Evolutionary conservation across 1,140 invertebrate species (phyloP).

Genomic region (Rhizoglyphus robini): DNA sequence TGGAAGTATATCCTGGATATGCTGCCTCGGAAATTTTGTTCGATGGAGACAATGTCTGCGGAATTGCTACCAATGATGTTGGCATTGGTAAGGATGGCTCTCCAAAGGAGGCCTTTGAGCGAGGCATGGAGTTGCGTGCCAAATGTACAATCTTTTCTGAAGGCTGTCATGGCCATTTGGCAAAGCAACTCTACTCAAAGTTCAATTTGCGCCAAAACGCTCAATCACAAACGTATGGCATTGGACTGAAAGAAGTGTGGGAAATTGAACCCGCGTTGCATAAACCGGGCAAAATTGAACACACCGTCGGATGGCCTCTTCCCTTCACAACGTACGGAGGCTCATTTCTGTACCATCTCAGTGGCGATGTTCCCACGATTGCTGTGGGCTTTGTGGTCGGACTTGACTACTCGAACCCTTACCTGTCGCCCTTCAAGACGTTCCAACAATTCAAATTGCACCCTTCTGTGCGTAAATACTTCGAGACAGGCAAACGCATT

Average conservation of each 20-base stretch:
- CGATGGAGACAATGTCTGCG: constrained; percentile 90
- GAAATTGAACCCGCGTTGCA: constrained; percentile 80
- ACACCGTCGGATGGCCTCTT: too few relatives aligned
- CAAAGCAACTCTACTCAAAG: constrained; percentile 67
- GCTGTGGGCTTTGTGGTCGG: constrained; percentile 88
- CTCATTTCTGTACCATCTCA: too few relatives aligned
- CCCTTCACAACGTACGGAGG: too few relatives aligned
- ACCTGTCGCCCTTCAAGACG: constrained; percentile 83
- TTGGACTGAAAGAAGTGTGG: constrained; percentile 98
- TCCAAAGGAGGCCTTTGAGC: too few relatives aligned
- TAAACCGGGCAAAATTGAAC: constrained; percentile 79
- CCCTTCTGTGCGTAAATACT: constrained; percentile 59
- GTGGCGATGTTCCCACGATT: constrained; percentile 66
- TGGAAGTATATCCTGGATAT: too few relatives aligned
- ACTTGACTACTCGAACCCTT: constrained; percentile 89
- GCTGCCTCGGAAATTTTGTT: too few relatives aligned
- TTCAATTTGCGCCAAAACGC: constrained; percentile 69
- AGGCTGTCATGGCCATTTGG: too few relatives aligned
- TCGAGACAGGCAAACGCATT: too few relatives aligned
- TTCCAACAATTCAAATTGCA: constrained; percentile 93
- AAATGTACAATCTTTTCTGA: constrained; percentile 96
- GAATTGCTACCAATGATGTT: constrained; percentile 95
- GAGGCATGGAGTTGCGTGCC: constrained; percentile 95
- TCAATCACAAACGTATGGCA: constrained; percentile 90
- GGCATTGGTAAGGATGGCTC: constrained; percentile 95